These are phyloP conservation scores for Lucifuga dentata DNA, from an alignment of 2,113 vertebrate genomes.

Conservation along the genomic window DNA sequence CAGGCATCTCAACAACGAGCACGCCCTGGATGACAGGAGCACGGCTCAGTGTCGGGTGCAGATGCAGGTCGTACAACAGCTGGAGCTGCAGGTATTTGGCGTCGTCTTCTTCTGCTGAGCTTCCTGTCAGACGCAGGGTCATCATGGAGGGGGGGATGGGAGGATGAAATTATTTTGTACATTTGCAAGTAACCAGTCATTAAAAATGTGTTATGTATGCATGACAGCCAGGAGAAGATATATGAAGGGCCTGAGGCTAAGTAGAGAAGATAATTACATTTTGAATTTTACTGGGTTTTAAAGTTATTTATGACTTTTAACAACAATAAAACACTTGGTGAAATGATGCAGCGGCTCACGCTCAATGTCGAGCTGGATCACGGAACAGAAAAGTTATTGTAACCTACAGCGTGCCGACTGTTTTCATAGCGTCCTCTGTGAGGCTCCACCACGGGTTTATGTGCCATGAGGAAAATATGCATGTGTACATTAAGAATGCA, in stretches of 20 bases:
- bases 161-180: slow-evolving; percentile 92
- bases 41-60: slow-evolving; percentile 99
- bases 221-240: slow-evolving; percentile 93
- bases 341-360: slow-evolving; percentile 55
- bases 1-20: slow-evolving; percentile 99
- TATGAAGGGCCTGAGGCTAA: slow-evolving; percentile 96
- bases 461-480: slow-evolving; percentile 40
- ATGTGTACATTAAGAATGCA: slow-evolving; percentile 49
- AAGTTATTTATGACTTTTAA: slow-evolving; percentile 99
- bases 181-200: slow-evolving; percentile 93
- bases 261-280: slow-evolving; percentile 99
- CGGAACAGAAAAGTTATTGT: slow-evolving; percentile 41
- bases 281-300: slow-evolving; percentile 99
- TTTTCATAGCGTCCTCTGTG: slow-evolving; percentile 29
- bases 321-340: slow-evolving; percentile 84
- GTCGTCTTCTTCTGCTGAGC: too few species aligned
- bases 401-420: slow-evolving; percentile 10
- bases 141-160: slow-evolving; percentile 56
- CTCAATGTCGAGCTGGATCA: slow-evolving; percentile 36
- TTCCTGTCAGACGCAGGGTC: slow-evolving; percentile 67
- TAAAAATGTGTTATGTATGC: slow-evolving; percentile 97
- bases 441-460: slow-evolving; percentile 35
- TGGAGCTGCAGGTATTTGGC: slow-evolving; percentile 99
- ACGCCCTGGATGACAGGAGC: slow-evolving; percentile 99
- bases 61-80: slow-evolving; percentile 99